Evolutionary conservation across 2,797 vertebrate species (phyloP), one percentile per base, ranked within the genome.

Genomic region (Numenius phaeopus): DNA sequence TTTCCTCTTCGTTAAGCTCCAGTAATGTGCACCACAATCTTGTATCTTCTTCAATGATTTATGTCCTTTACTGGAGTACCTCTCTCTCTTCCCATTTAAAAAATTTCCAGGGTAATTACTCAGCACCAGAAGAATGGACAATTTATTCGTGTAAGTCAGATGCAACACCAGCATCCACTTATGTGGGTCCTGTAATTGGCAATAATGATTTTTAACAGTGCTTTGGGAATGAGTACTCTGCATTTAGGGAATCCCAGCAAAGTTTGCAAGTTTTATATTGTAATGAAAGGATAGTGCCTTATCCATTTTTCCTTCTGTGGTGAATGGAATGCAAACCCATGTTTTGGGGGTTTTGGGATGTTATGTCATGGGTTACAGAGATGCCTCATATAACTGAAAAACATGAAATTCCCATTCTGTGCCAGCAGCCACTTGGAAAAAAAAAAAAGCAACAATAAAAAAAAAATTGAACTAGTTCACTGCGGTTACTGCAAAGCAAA

Each of bases 1-100:
- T 37, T 87, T 93, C 52, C 55, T 83, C 49, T 90, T 91, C 94
- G 89, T 94, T 91, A 90, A 64, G 55, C 55, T 94, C 64, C 65
- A 69, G 52, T 55, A 94, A 65, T 0, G 0, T 50, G 50, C 39
- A 46, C 70, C 81, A 67, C 23, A 24, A 66, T 77, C 92, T 89
- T 61, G 29, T 69, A 52, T 23, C 50, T 87, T 86, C 80, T 95
- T 87, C 91, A 82, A 5, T 55, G 11, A 79, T 62, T 96, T 75
- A 37, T 32, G 44, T 83, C 73, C 23, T 86, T 92, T 86, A 59
- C 32, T 40, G 39, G 15, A 22, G 16, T 39, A 52, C 66, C 5
- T 78, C 44, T 89, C 37, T 78, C 61, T 79, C 37, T 82, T 86
- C 37, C n/a, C 0, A 0, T 73, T 73, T 18, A 86, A 82, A 55